Evolutionary conservation across 2,888 invertebrate genomes (phyloP).

Genomic region (Gari tellinella): DNA sequence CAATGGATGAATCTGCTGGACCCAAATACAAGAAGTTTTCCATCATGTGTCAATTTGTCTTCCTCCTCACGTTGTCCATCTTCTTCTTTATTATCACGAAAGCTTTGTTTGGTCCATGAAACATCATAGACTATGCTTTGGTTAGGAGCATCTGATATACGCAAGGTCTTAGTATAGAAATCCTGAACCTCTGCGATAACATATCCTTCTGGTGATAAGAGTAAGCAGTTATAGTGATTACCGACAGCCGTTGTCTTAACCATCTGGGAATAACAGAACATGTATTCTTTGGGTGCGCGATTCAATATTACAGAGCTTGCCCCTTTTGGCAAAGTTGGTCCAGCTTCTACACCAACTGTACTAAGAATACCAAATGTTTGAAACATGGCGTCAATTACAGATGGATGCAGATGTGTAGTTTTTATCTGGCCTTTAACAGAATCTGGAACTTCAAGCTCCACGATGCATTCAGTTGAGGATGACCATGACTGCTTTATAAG

Average conservation of each 20-base stretch:
- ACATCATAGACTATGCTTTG: slow-evolving; percentile 32
- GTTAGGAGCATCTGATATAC: slow-evolving; percentile 31
- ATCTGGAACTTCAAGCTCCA: slow-evolving; percentile 52
- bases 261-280: not conserved
- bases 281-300: not conserved
- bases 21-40: not conserved
- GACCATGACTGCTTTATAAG: slow-evolving; percentile 45
- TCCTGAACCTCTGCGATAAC: slow-evolving; percentile 6
- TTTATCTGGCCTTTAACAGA: slow-evolving; percentile 45
- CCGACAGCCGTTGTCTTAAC: not conserved
- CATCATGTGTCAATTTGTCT: too few relatives aligned
- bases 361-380: slow-evolving; percentile 56
- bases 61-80: too few relatives aligned
- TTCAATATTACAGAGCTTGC: not conserved
- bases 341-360: not conserved
- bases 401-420: slow-evolving; percentile 63
- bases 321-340: slow-evolving; percentile 1
- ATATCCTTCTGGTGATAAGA: not conserved
- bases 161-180: slow-evolving; percentile 3
- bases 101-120: slow-evolving; percentile 8
- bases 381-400: slow-evolving; percentile 65
- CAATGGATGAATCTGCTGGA: slow-evolving; percentile 22
- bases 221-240: not conserved
- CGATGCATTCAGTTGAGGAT: slow-evolving; percentile 56
- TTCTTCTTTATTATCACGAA: not conserved